Base-by-base conservation (phyloP, 2,797 vertebrate genomes). In the Malacoctenus gilli region DNA sequence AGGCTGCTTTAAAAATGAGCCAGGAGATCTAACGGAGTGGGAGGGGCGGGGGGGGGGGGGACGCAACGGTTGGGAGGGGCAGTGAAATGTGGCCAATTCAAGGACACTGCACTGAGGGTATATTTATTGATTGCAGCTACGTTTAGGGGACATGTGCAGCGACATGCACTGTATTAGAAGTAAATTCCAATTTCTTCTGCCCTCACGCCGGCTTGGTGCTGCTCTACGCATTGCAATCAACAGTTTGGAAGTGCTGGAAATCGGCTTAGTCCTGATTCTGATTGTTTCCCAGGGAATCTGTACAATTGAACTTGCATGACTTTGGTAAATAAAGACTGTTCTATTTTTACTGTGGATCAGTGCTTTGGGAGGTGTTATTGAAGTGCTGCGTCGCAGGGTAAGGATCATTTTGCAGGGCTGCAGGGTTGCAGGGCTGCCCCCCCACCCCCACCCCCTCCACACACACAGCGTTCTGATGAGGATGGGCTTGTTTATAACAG, bases 31-130 rank as follows among this genome's bases (percentile, higher is more conserved):
- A 61, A 36, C 35, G 34, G 59, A 47, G 46, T 36, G 51, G 41
- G 13, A 13, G 4, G 59, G 47, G 46, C 37, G 32, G 34, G 59
- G 47, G 46, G 39, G 51, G 39, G n/a, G 15, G 4, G 31, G 64
- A 16, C 48, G 48, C 56, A 62, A 77, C 55, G 40, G 54, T 54
- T 32, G 25, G 50, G 68, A 63, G 50, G 43, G 40, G 60, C 36
- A 1, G 30, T 68, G 72, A 76, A 70, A 70, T 75, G 71, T 77
- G 66, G 41, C 61, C 56, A 37, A 66, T 71, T 74, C 85, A 90
- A 83, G 83, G 84, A 77, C 85, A 78, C 53, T 50, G 51, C 52
- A 62, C 72, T 58, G 60, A 84, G 74, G 81, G 70, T 72, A 64
- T 67, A 76, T 77, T 67, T 85, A 85, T 86, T 77, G 83, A 87